Conservation (phyloP, 2,888 invertebrate species). For the Liopterus haemorrhoidalis region DNA sequence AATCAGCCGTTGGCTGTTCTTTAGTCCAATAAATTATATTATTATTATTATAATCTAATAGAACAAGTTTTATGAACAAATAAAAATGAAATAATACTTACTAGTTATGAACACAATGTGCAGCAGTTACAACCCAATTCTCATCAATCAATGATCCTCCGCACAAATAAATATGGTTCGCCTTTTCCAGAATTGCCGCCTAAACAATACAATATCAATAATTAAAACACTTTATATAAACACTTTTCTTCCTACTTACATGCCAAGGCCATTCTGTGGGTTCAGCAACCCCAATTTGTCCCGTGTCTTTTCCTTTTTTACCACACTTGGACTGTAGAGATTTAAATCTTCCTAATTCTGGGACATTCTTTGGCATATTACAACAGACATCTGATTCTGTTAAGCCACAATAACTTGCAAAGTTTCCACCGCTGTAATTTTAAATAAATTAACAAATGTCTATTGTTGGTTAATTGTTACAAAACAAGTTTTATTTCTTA, state of each 20-base stretch:
- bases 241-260: conserved; percentile 4
- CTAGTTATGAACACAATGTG: conserved; percentile 18
- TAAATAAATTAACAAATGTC: too few relatives aligned
- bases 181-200: conserved; percentile 20
- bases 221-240: not conserved
- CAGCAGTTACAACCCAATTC: conserved; percentile 18
- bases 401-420: conserved; percentile 19
- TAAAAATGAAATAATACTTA: conserved; percentile 10
- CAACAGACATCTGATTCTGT: conserved; percentile 18
- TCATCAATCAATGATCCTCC: conserved; percentile 19
- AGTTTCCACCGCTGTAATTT: conserved; percentile 17
- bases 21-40: too few relatives aligned
- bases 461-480: too few relatives aligned
- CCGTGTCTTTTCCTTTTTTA: conserved; percentile 16
- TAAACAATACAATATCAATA: not conserved
- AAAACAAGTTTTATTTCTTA: too few relatives aligned
- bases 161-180: conserved; percentile 20
- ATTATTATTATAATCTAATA: too few relatives aligned
- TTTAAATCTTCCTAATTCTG: conserved; percentile 5
- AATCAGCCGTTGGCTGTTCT: too few relatives aligned
- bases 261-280: conserved; percentile 20
- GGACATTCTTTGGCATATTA: not conserved
- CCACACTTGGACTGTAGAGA: conserved; percentile 16
- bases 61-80: not conserved
- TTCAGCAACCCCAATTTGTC: conserved; percentile 16